Evolutionary conservation across 2,113 vertebrate species (phyloP).

Genomic region (Alligator mississippiensis): DNA sequence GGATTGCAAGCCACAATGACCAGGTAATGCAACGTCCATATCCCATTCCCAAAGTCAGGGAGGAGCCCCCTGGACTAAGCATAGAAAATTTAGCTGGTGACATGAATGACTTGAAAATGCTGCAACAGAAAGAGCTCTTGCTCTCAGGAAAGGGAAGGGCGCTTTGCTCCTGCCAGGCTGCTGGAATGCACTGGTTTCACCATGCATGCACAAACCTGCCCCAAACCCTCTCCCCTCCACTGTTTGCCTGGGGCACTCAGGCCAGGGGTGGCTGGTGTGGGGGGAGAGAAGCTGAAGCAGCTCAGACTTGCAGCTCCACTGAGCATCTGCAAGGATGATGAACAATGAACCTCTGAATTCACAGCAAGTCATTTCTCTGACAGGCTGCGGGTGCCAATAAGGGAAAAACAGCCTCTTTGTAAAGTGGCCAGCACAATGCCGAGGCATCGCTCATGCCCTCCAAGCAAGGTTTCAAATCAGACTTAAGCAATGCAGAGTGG

Average conservation of each 20-base stretch:
- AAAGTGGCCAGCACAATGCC: accelerated
- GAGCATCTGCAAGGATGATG: no score
- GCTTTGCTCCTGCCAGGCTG: not conserved
- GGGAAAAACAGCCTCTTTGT: accelerated
- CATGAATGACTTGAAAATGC: not conserved
- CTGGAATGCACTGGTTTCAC: not conserved
- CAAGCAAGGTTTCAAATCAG: accelerated
- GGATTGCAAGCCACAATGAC: not conserved
- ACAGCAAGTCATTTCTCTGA: not conserved
- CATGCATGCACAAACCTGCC: not conserved
- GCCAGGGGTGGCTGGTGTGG: accelerated
- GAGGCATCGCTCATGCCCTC: not conserved
- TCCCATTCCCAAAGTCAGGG: not conserved
- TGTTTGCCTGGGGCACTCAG: not conserved
- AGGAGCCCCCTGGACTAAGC: not conserved
- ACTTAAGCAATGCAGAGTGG: accelerated
- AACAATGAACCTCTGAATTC: not conserved
- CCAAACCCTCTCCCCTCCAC: not conserved
- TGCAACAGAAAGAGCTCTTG: not conserved
- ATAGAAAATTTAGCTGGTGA: not conserved
- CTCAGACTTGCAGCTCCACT: not conserved
- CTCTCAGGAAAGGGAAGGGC: accelerated
- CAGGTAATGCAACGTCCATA: not conserved
- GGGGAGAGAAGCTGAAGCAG: not conserved
- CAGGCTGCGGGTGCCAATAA: accelerated